These are phyloP conservation scores for Onthophagus sagittarius DNA, from an alignment of 2,888 invertebrate genomes.

Conservation along the genomic window DNA sequence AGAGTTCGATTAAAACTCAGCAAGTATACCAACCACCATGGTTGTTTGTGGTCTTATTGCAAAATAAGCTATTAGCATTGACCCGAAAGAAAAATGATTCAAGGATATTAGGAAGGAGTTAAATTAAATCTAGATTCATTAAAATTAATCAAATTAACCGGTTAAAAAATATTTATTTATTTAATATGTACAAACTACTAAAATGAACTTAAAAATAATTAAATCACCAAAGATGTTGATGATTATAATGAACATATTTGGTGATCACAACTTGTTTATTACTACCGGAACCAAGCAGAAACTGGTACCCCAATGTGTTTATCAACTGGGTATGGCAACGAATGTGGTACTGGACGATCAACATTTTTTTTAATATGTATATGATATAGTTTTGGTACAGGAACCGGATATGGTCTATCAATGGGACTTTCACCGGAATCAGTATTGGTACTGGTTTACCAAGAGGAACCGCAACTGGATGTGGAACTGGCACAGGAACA, in stretches of 20 bases:
- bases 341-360: slow-evolving; percentile 43
- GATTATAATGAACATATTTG: slow-evolving; percentile 36
- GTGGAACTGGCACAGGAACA: slow-evolving; percentile 50
- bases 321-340: slow-evolving; percentile 43
- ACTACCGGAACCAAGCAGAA: slow-evolving; percentile 49
- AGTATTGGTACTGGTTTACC: slow-evolving; percentile 41
- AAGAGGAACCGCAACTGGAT: slow-evolving; percentile 53
- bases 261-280: slow-evolving; percentile 40
- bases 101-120: neutral
- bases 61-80: neutral
- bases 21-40: neutral
- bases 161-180: neutral
- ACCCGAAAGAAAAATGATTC: neutral
- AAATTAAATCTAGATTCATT: neutral
- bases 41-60: neutral
- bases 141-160: neutral
- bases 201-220: neutral
- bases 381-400: slow-evolving; percentile 50
- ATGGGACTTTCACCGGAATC: slow-evolving; percentile 52
- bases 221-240: neutral
- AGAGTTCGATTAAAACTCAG: neutral
- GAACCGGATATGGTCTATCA: slow-evolving; percentile 43
- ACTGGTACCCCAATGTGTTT: slow-evolving; percentile 50
- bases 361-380: slow-evolving; percentile 53
- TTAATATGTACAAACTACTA: neutral